Evolutionary conservation across 2,113 vertebrate genomes (phyloP), one percentile per base, ranked within the genome.

Genomic region (Hemichromis elongatus): DNA sequence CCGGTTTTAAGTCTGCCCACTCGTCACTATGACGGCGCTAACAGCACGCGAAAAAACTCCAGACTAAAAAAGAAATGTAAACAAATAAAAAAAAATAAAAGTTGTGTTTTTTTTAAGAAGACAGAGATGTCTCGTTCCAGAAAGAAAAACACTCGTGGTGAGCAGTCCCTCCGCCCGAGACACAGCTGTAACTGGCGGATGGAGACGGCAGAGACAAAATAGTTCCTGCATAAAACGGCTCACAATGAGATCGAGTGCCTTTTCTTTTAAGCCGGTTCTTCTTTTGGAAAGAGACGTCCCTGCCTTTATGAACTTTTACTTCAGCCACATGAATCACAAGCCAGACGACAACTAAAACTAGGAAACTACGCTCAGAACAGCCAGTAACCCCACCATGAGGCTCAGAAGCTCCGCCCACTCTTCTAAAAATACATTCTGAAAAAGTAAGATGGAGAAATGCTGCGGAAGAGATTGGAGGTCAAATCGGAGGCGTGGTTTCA

Each of bases 131-230:
- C 21, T 45, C 5, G 18, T 28, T 28, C 3, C 66, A 45, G 40
- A 70, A 18, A 70, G 6, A 37, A 66, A 37, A 66, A 3, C 35
- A 1, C 61, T 12, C 30, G 0, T 0, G 1, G 9, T 42, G 40
- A 42, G 40, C 40, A 11, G 40, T 40, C 61, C 61, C 19, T 66
- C 61, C 11, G 10, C 35, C 35, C n/a, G 61, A 42, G 10, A 10
- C 2, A 35, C 19, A 66, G 61, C 61, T 1, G 61, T 66, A 3
- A 66, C 33, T 3, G 11, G 33, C n/a, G n/a, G 63, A 68, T 9
- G 37, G n/a, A 70, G 63, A 70, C 13, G 5, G 21, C 63, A 45
- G 13, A 45, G 5, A 21, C 13, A 70, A 57, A 3, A 70, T 45
- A 45, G 63, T 70, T 70, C 37, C 63, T 3, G 21, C 37, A 2